A percentile compares a stretch with the other conserved stretches of the same genome.
Conservation (phyloP, 2,113 vertebrate genomes). For the Capreolus pygargus region DNA sequence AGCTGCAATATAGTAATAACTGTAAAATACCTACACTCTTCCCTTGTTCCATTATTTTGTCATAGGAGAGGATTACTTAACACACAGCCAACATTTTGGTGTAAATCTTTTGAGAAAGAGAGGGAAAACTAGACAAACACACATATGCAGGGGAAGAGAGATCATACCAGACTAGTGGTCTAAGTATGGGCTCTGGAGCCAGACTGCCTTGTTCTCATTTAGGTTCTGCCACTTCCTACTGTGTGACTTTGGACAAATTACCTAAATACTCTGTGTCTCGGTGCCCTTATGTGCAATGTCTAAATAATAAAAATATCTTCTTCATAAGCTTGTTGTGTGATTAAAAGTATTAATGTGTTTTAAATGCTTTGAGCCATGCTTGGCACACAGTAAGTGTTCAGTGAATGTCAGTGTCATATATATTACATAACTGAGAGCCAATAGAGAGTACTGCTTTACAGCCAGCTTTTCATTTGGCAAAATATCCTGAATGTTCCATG, state of each 20-base stretch:
- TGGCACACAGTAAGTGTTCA: background rate
- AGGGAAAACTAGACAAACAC: background rate
- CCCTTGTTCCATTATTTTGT: background rate
- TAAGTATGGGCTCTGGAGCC: fast-evolving
- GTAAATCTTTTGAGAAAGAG: background rate
- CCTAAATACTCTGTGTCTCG: background rate
- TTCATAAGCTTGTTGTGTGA: background rate
- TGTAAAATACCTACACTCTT: background rate
- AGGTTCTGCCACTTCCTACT: background rate
- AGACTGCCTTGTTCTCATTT: background rate
- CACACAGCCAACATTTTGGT: background rate
- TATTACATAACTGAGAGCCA: background rate
- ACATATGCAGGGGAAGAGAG: background rate
- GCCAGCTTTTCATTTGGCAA: background rate
- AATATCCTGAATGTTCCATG: background rate
- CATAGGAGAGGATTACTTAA: background rate
- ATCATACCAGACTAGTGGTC: background rate
- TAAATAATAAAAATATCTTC: background rate
- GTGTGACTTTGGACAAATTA: background rate
- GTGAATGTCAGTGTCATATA: background rate
- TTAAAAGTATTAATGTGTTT: background rate
- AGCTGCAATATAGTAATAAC: background rate
- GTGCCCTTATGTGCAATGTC: background rate
- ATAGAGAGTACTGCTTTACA: background rate
- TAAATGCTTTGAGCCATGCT: background rate